A percentile compares a stretch with the other conserved stretches of the same genome.
phyloP scores from a whole-genome alignment of 2,113 vertebrate species.

The Pogonocichla stellata region DNA sequence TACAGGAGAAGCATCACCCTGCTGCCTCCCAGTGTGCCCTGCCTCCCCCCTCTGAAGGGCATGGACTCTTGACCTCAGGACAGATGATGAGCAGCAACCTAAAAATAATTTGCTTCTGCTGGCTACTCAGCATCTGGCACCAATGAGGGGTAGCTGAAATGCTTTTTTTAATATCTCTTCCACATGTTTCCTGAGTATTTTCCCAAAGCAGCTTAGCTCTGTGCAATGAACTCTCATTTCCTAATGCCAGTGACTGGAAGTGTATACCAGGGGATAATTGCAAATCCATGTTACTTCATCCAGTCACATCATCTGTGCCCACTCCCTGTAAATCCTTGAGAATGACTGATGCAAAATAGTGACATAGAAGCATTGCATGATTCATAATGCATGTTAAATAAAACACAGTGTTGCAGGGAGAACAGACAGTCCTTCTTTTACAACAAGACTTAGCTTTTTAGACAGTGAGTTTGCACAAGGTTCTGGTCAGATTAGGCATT shows the following conservation, averaged over 20 bases:
- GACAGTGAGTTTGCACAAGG: not conserved
- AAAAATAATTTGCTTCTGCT: slow-evolving; percentile 6
- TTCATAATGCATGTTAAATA: not conserved
- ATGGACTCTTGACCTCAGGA: not conserved
- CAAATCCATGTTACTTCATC: slow-evolving; percentile 12
- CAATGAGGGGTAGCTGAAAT: not conserved
- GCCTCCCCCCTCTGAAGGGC: not conserved
- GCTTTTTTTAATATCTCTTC: slow-evolving; percentile 24
- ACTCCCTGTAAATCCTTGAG: not conserved
- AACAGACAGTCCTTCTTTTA: not conserved
- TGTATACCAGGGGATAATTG: not conserved
- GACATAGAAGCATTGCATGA: not conserved
- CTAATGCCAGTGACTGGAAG: slow-evolving; percentile 6
- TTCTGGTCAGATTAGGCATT: not conserved
- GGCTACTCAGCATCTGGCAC: slow-evolving; percentile 23
- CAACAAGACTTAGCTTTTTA: not conserved
- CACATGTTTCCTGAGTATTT: slow-evolving; percentile 40
- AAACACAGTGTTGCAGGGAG: not conserved
- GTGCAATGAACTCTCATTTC: not conserved
- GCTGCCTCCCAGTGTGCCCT: not conserved
- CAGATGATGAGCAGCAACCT: not conserved
- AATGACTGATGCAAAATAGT: not conserved
- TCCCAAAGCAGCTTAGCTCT: slow-evolving; percentile 53
- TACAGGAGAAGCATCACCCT: not conserved
- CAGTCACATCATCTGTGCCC: not conserved